Percentiles rank a stretch among this genome's conserved stretches.
These are phyloP conservation scores for Galago senegalensis DNA, from an alignment of 2,797 vertebrate genomes.

Conservation along the genomic window DNA sequence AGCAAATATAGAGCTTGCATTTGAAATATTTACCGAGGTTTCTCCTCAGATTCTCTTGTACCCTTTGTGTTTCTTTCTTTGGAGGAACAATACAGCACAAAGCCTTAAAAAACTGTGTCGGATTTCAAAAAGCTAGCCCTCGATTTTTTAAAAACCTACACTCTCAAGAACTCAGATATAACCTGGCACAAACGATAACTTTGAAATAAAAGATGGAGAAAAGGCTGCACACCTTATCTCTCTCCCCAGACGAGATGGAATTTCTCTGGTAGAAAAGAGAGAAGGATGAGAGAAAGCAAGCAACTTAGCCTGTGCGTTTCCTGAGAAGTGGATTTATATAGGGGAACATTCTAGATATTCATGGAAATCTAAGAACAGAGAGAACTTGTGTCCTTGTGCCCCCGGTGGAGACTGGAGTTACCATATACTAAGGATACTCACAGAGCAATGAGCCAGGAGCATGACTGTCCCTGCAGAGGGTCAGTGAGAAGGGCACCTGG, in stretches of 20 bases:
- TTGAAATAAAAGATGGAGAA: conserved; percentile 44
- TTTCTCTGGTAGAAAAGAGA: background rate
- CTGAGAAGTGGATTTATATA: background rate
- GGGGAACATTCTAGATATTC: conserved; percentile 8
- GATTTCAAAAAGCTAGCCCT: background rate
- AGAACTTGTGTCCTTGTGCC: background rate
- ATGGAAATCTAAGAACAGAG: background rate
- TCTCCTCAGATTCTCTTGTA: conserved; percentile 1
- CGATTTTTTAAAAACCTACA: conserved; percentile 1
- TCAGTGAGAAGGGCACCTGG: background rate
- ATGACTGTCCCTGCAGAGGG: background rate
- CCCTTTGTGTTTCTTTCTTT: background rate
- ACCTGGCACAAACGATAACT: background rate
- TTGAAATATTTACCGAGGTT: conserved; percentile 37
- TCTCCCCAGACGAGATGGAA: background rate
- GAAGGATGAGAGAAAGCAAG: background rate
- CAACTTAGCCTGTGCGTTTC: background rate
- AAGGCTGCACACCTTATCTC: background rate
- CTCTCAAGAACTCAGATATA: background rate
- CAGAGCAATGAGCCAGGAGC: conserved; percentile 14
- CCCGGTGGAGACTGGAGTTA: background rate
- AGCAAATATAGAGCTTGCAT: background rate
- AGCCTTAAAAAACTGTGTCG: background rate
- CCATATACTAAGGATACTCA: background rate
- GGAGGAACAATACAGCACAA: background rate